Base-by-base conservation (phyloP, 92 coral and sea anemone species). In the Parazoanthus atlanticus region DNA sequence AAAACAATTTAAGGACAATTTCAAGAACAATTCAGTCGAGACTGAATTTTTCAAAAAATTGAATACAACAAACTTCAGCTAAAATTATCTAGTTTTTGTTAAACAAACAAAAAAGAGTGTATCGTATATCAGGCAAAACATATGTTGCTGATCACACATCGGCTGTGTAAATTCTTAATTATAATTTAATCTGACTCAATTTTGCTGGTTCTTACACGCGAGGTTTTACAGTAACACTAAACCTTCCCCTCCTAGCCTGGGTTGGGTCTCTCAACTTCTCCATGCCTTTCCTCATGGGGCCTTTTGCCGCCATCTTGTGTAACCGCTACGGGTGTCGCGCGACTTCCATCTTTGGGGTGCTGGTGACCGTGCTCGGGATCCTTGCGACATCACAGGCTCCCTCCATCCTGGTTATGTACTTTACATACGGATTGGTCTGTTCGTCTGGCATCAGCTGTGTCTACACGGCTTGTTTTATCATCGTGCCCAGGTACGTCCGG, bases 351-450 rank as follows among this genome's bases (percentile, higher is more conserved):
- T 71, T 34, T 30, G 87, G 87, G 38, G 43, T 79, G 23, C 87
- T 84, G 78, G 78, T 84, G 66, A 70, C 87, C 67, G 78, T 71
- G 33, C 15, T 84, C 15, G 87, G 87, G 25, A 54, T 84, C 54
- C 41, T 84, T 7, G 26, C 69, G 67, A 84, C 87, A 74, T 84
- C 87, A 70, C 87, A 84, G 74, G 87, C 78, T 43, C 87, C 78
- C 78, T 84, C 87, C 29, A 84, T 84, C 52, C 87, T 70, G 61
- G 67, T 84, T 16, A 84, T 84, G 87, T 84, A 43, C 74, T 70
- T 84, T 30, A 84, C 87, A 19, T 84, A 84, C 38, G 87, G 87
- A 16, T 34, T 84, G 65, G 65, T 84, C 2, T 84, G 78, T 13
- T 28, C 87, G 87, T 70, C 67, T 29, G 87, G 87, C 6, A 78